Evolutionary conservation across 1,140 invertebrate species (phyloP), one percentile per base, ranked within the genome.

Genomic region (Drosophila arawakana): DNA sequence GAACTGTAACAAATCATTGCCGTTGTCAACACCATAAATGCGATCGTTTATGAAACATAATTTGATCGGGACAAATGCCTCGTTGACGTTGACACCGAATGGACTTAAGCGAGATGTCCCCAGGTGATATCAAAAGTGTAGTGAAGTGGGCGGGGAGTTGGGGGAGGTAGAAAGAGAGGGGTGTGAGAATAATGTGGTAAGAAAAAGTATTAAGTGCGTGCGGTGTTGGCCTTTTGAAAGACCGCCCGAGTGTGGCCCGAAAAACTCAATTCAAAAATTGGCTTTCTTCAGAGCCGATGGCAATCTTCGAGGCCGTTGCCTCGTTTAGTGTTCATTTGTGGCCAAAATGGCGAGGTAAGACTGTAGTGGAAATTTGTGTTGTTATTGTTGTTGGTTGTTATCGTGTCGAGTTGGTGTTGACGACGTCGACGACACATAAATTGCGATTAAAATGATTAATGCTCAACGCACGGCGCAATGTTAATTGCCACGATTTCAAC

Each of bases 361-460:
- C 7, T 21, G 57, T 11, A 1, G n/a, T 58, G 62, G 70, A 52
- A 65, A 46, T 54, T 67, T 47, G 25, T 60, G 55, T 21, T 50
- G 39, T 15, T 69, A 47, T 21, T 70, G 72, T 18, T 63, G 54
- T 49, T 61, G 60, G 39, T 25, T 47, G 57, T 73, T 78, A 83
- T 78, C 73, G 65, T 80, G 76, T 76, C 81, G 65, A 63, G 73
- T 60, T 80, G 78, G 77, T 84, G 81, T 84, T 84, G 83, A 88
- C 80, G 83, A 82, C 83, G 84, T 73, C 80, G 84, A 78, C 84
- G 84, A 89, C 84, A 89, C 80, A 89, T 84, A 89, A 89, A 84
- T 89, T 89, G 84, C 84, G 84, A 89, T 89, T 89, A 89, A 89
- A 89, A 89, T 89, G 84, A 89, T 89, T 89, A 89, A 89, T 89